Conservation (phyloP, 1,140 invertebrate species). For the Drosophila athabasca region DNA sequence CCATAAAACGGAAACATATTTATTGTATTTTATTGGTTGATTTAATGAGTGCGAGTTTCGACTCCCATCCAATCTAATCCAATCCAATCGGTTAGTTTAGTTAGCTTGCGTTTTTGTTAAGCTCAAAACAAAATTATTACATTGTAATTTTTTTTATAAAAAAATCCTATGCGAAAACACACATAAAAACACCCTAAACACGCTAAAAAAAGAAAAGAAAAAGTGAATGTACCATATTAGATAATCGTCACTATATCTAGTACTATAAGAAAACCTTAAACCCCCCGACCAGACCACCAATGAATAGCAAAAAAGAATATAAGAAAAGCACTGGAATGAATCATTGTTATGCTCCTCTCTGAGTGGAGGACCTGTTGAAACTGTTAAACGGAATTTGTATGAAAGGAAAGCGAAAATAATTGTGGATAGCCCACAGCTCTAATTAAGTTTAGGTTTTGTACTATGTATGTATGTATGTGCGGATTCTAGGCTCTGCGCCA, state of each 20-base stretch:
- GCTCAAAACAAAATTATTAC: conserved; percentile 67
- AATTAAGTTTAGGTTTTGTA: conserved; percentile 45
- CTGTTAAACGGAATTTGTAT: conserved; percentile 58
- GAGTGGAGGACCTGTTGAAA: conserved; percentile 63
- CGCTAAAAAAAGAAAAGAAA: conserved; percentile 46
- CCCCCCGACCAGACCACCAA: conserved; percentile 29
- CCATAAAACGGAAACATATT: conserved; percentile 48
- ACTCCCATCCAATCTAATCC: not conserved
- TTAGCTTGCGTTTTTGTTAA: conserved; percentile 83
- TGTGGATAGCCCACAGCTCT: conserved; percentile 48
- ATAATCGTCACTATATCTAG: conserved; percentile 53
- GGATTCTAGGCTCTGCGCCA: conserved; percentile 53
- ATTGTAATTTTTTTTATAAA: conserved; percentile 73
- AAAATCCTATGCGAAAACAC: conserved; percentile 59
- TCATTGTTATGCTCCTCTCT: conserved; percentile 54
- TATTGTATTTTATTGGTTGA: conserved; percentile 51
- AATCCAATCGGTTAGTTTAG: conserved; percentile 66
- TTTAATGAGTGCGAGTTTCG: conserved; percentile 22
- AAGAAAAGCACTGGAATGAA: conserved; percentile 28
- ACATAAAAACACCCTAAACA: conserved; percentile 31
- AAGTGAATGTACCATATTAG: conserved; percentile 78
- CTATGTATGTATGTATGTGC: not conserved
- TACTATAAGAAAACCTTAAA: conserved; percentile 40
- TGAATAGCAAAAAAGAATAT: conserved; percentile 28
- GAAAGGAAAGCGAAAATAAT: too few relatives aligned